Conservation (phyloP, 2,888 invertebrate species). For the Gnatocerus cornutus region DNA sequence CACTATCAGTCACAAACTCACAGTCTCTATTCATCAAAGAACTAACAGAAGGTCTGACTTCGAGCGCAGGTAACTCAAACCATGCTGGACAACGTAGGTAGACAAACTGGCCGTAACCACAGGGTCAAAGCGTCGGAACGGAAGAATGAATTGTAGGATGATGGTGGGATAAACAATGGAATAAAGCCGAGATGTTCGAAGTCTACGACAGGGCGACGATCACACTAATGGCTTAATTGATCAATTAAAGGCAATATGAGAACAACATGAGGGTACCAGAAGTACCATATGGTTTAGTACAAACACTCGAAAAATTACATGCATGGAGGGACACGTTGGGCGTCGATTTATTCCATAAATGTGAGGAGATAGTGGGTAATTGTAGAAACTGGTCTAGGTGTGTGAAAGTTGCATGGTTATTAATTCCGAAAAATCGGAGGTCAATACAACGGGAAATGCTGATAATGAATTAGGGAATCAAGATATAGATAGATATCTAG, state of each 20-base stretch:
- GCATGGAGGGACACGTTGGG: neutral
- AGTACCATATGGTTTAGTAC: constrained; percentile 10
- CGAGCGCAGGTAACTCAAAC: constrained; percentile 28
- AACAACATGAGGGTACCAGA: neutral
- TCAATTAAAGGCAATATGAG: constrained; percentile 28
- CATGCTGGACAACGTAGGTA: constrained; percentile 43
- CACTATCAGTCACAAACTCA: neutral
- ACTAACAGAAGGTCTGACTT: constrained; percentile 16
- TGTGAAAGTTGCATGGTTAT: constrained; percentile 19
- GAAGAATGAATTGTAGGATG: constrained; percentile 37
- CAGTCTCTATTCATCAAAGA: neutral
- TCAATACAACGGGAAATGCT: neutral
- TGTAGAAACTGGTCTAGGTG: constrained; percentile 17
- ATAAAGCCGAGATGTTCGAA: constrained; percentile 3
- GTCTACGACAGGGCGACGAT: neutral
- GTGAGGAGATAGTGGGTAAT: constrained; percentile 4
- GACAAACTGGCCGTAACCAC: constrained; percentile 45
- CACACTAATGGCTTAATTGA: constrained; percentile 25
- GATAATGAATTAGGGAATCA: neutral
- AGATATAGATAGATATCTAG: too few relatives aligned
- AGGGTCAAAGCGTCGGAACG: constrained; percentile 41
- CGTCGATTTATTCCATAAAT: constrained; percentile 1
- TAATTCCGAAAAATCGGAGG: constrained; percentile 1
- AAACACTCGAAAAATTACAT: constrained; percentile 9
- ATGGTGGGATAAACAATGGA: constrained; percentile 41